A percentile compares a stretch with the other conserved stretches of the same genome.
phyloP scores from a whole-genome alignment of 2,113 vertebrate species.

The Pyxicephalus adspersus region DNA sequence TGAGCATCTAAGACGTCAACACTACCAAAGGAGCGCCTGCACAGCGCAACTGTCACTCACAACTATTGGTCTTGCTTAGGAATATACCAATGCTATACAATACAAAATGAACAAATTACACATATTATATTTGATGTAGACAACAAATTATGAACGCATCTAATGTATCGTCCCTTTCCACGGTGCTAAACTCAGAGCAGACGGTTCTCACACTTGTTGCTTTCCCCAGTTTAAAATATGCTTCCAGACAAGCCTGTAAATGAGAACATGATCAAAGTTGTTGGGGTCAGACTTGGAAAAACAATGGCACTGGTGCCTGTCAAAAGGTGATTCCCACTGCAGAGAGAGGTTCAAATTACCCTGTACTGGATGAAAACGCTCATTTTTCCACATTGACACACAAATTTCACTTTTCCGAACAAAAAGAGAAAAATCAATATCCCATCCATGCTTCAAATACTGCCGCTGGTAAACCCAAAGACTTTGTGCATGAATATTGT shows the following conservation, averaged over 20 bases:
- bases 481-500: not conserved
- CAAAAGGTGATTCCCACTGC: conserved; percentile 91
- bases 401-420: too few species aligned
- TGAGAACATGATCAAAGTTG: conserved; percentile 83
- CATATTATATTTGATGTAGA: not conserved
- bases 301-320: conserved; percentile 93
- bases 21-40: too few species aligned
- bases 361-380: conserved; percentile 86
- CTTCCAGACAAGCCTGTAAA: conserved; percentile 51
- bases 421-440: not conserved
- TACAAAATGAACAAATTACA: too few species aligned
- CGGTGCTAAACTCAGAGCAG: not conserved
- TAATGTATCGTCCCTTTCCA: conserved; percentile 10
- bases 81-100: too few species aligned
- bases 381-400: conserved; percentile 65
- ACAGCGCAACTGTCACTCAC: too few species aligned
- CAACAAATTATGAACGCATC: not conserved
- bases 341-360: conserved; percentile 85
- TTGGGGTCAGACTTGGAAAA: conserved; percentile 87
- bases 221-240: conserved; percentile 72
- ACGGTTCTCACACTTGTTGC: conserved; percentile 53
- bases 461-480: not conserved
- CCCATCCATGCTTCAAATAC: not conserved
- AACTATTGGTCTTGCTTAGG: too few species aligned
- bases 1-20: too few species aligned